Percentiles rank a stretch among this genome's conserved stretches.
Evolutionary conservation across 2,888 invertebrate genomes (phyloP).

Genomic region (Boloria selene): DNA sequence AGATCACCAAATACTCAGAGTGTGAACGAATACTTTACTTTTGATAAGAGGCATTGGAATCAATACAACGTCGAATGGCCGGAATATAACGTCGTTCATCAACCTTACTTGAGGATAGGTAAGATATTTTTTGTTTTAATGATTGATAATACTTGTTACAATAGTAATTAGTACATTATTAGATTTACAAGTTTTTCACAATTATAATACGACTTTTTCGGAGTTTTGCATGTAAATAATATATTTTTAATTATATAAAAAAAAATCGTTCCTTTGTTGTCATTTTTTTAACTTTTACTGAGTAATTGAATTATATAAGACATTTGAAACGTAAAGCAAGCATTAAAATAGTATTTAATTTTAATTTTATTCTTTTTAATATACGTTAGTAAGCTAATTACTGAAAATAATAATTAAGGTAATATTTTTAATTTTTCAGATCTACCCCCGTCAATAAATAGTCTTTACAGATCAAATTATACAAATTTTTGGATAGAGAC

Average conservation of each 20-base stretch:
- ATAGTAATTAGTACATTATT: too few species aligned
- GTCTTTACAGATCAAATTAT: constrained; percentile 89
- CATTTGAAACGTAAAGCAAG: too few species aligned
- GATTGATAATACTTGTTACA: too few species aligned
- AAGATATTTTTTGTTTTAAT: constrained; percentile 42
- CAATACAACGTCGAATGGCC: constrained; percentile 91
- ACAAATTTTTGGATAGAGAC: constrained; percentile 93
- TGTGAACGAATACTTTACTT: constrained; percentile 84
- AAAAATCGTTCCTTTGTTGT: too few species aligned
- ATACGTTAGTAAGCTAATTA: background rate
- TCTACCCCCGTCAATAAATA: constrained; percentile 87
- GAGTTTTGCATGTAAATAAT: too few species aligned
- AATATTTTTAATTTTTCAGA: constrained; percentile 73
- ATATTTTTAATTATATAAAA: too few species aligned
- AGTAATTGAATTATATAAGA: too few species aligned
- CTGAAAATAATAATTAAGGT: background rate
- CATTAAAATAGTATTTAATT: too few species aligned
- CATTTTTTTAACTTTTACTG: too few species aligned
- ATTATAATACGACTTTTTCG: too few species aligned
- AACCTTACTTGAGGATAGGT: constrained; percentile 91
- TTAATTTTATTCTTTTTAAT: too few species aligned
- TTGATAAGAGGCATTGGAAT: constrained; percentile 85
- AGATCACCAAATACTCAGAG: constrained; percentile 91
- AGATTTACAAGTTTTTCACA: too few species aligned
- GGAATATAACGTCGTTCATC: constrained; percentile 87